Percentiles rank a stretch among this genome's conserved stretches.
Evolutionary conservation across 2,797 vertebrate genomes (phyloP).

Genomic region (Pelochelys cantorii): DNA sequence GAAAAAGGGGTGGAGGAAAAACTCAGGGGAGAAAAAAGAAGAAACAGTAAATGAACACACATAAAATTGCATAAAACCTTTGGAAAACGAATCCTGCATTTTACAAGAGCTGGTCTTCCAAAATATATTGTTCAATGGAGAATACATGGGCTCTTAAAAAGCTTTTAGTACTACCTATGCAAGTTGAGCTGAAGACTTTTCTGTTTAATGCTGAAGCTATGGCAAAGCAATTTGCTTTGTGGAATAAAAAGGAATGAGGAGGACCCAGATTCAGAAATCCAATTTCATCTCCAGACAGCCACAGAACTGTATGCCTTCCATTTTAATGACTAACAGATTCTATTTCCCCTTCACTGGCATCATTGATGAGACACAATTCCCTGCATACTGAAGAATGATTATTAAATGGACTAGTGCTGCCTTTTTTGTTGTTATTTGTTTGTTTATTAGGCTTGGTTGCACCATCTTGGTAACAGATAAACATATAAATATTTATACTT

Average conservation of each 20-base stretch:
- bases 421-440: not conserved
- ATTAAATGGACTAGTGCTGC: not conserved
- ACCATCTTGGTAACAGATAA: not conserved
- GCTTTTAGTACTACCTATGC: conserved; percentile 59
- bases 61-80: conserved; percentile 34
- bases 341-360: conserved; percentile 46
- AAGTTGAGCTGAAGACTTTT: conserved; percentile 66
- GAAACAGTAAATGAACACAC: conserved; percentile 2
- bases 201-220: conserved; percentile 51
- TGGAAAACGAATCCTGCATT: conserved; percentile 60
- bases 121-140: conserved; percentile 3
- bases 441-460: fast-evolving
- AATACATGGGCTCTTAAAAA: conserved; percentile 56
- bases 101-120: conserved; percentile 33
- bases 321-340: conserved; percentile 75
- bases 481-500: not conserved
- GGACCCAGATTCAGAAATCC: conserved; percentile 74
- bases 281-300: conserved; percentile 77
- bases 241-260: conserved; percentile 75
- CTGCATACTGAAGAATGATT: not conserved
- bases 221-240: conserved; percentile 78
- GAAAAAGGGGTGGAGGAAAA: not conserved
- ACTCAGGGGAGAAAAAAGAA: conserved; percentile 15
- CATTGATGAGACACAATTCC: conserved; percentile 33
- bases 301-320: conserved; percentile 59